Conservation (phyloP, 1,140 invertebrate species). For the Maniola jurtina region DNA sequence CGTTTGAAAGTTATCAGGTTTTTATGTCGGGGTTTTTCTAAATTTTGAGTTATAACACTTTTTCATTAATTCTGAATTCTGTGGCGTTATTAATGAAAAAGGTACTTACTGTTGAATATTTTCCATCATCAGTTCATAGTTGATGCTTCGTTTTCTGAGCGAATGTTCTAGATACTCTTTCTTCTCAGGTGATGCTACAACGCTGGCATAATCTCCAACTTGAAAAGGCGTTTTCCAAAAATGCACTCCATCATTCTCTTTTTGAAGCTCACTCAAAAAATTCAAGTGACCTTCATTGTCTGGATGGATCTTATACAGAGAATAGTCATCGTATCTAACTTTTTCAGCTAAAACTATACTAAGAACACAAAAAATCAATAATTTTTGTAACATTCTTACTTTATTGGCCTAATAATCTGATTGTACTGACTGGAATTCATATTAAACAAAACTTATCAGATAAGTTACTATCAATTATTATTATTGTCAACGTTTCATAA, state of each 20-base stretch:
- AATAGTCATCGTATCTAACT: conserved; percentile 57
- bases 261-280: conserved; percentile 45
- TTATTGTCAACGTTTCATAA: neutral
- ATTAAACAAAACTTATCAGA: neutral
- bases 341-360: conserved; percentile 36
- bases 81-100: neutral
- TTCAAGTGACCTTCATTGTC: conserved; percentile 47
- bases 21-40: no score
- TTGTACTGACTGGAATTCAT: conserved; percentile 9
- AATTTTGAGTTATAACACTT: no score
- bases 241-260: conserved; percentile 40
- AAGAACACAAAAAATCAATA: conserved; percentile 39
- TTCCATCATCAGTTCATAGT: conserved; percentile 47
- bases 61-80: neutral
- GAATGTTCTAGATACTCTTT: conserved; percentile 46
- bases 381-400: conserved; percentile 39
- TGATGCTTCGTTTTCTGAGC: conserved; percentile 44
- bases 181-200: conserved; percentile 51
- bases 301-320: conserved; percentile 56
- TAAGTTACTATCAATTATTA: neutral
- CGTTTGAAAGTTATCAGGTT: no score
- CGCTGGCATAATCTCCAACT: conserved; percentile 52
- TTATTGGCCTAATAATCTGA: neutral
- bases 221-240: conserved; percentile 51
- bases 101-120: conserved; percentile 66